phyloP scores from a whole-genome alignment of 2,888 invertebrate species.

The Thymelicus acteon region DNA sequence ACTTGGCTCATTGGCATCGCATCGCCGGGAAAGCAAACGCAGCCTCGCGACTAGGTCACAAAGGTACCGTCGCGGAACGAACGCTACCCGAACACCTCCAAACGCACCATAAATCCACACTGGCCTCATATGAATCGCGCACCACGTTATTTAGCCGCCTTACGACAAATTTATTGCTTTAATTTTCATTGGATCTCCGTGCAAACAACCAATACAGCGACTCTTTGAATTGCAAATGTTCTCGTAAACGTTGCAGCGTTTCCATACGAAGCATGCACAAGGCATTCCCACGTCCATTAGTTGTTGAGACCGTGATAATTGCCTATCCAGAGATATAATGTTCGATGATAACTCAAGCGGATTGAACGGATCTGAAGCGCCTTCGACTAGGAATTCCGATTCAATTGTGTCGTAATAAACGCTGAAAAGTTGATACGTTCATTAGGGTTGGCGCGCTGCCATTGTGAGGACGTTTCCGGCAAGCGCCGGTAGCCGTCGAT shows the following conservation, averaged over 20 bases:
- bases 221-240: conserved; percentile 64
- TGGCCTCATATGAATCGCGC: conserved; percentile 48
- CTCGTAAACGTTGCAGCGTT: conserved; percentile 21
- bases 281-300: conserved; percentile 67
- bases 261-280: conserved; percentile 40
- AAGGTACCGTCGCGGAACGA: conserved; percentile 65
- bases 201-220: conserved; percentile 58
- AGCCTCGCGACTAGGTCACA: conserved; percentile 73
- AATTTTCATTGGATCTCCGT: conserved; percentile 57
- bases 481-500: conserved; percentile 64
- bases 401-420: conserved; percentile 53
- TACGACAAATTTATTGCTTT: conserved; percentile 57
- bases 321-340: conserved; percentile 39
- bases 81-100: conserved; percentile 57
- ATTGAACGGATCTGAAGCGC: conserved; percentile 38
- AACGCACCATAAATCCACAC: conserved; percentile 56
- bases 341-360: conserved; percentile 39
- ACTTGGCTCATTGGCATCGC: conserved; percentile 59
- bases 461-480: conserved; percentile 72
- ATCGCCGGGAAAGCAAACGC: conserved; percentile 73
- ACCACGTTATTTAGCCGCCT: conserved; percentile 58
- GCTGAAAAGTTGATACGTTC: conserved; percentile 62
- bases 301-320: conserved; percentile 22
- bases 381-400: conserved; percentile 32
- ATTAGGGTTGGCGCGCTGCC: conserved; percentile 74